Evolutionary conservation across 2,113 vertebrate species (phyloP).

Genomic region (Syrmaticus mikado): DNA sequence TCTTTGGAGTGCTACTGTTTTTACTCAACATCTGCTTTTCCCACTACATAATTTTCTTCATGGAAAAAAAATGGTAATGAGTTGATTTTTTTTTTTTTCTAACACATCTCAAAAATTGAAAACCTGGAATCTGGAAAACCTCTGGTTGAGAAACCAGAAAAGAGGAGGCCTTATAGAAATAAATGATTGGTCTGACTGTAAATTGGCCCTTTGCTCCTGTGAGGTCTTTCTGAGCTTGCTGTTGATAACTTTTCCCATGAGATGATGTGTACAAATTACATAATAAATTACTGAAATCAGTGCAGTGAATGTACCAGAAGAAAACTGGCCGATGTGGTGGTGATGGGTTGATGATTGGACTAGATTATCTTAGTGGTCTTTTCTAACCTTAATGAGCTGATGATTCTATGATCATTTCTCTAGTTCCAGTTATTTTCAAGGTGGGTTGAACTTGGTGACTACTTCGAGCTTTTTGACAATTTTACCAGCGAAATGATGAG

Average conservation of each 20-base stretch:
- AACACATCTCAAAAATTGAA: neutral
- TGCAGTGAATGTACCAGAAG: neutral
- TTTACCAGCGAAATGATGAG: neutral
- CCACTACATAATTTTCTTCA: neutral
- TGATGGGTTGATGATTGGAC: too few relatives aligned
- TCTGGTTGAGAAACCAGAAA: neutral
- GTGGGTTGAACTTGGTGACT: neutral
- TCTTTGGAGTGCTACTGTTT: neutral
- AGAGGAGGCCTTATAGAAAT: neutral
- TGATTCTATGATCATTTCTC: neutral
- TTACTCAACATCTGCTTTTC: constrained; percentile 7
- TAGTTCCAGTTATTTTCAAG: neutral
- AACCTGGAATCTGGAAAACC: neutral
- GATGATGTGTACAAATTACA: neutral
- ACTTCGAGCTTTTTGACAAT: neutral
- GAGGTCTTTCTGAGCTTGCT: neutral
- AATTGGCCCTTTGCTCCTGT: neutral
- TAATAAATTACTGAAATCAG: constrained; percentile 1
- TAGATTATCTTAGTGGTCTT: too few relatives aligned
- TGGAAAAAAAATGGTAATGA: constrained; percentile 7
- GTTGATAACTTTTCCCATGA: neutral
- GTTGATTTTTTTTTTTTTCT: constrained; percentile 35
- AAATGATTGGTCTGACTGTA: constrained; percentile 11
- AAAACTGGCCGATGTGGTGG: neutral
- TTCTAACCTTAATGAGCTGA: too few relatives aligned